phyloP scores from a whole-genome alignment of 30 jellyfish, hydroid and myxozoan genomes.

The Catostylus mosaicus region DNA sequence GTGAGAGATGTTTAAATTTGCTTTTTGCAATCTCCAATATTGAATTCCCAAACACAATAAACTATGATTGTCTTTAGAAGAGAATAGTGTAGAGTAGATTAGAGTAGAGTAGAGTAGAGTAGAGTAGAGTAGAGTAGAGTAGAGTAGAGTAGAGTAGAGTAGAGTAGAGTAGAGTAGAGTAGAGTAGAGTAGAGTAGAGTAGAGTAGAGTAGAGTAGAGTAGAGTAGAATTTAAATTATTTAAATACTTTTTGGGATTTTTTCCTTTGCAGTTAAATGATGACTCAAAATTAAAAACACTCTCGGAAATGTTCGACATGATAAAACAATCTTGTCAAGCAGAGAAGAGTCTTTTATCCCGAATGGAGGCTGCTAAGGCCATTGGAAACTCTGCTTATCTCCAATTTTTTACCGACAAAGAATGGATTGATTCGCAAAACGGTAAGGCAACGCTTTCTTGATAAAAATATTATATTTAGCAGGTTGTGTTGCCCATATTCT shows the following conservation, averaged over 20 bases:
- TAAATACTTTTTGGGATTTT: no score
- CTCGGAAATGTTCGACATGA: no score
- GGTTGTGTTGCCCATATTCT: no score
- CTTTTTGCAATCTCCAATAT: no score
- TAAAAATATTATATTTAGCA: no score
- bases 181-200: background rate
- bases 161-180: background rate
- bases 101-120: background rate
- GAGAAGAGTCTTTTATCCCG: constrained; percentile 13
- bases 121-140: background rate
- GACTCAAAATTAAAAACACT: no score
- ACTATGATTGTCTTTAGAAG: no score
- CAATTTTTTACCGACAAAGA: constrained; percentile 14
- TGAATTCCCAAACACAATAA: no score
- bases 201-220: background rate
- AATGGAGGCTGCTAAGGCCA: constrained; percentile 40
- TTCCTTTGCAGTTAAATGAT: no score
- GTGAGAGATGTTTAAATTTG: no score
- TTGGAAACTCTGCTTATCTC: constrained; percentile 11
- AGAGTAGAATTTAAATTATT: no score
- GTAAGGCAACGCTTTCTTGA: no score
- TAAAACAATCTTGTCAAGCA: constrained; percentile 40
- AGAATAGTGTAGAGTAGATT: background rate
- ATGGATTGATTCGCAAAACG: constrained; percentile 9
- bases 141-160: background rate